A percentile compares a stretch with the other conserved stretches of the same genome.
phyloP scores from a whole-genome alignment of 2,797 vertebrate genomes.

The Silurus lanzhouensis region DNA sequence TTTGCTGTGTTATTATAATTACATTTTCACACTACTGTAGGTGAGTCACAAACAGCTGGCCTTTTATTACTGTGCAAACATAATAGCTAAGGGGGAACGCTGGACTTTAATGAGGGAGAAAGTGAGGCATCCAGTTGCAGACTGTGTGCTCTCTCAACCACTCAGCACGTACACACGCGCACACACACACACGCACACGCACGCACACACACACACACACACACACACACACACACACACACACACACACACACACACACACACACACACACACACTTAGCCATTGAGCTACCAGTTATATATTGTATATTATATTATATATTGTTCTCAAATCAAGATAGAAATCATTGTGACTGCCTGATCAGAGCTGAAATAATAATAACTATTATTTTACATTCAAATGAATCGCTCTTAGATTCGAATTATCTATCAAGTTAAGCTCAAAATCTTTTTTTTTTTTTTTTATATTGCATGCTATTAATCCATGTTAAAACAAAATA shows the following conservation, averaged over 20 bases:
- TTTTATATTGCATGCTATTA: too few species aligned
- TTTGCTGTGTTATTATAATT: slow-evolving; percentile 21
- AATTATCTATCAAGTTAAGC: too few species aligned
- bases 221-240: too few species aligned
- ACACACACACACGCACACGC: too few species aligned
- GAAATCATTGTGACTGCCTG: not conserved
- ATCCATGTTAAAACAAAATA: too few species aligned
- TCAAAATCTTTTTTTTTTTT: too few species aligned
- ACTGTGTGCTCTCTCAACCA: slow-evolving; percentile 35
- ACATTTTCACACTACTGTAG: slow-evolving; percentile 19
- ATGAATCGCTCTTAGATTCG: rapidly evolving
- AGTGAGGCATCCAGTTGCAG: slow-evolving; percentile 46
- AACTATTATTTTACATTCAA: too few species aligned
- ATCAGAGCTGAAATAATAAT: not conserved
- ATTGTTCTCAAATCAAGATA: not conserved
- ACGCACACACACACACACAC: too few species aligned
- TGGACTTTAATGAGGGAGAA: slow-evolving; percentile 52
- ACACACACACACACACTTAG: too few species aligned
- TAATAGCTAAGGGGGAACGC: slow-evolving; percentile 41
- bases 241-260: not conserved
- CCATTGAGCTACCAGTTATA: too few species aligned
- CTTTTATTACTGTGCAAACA: slow-evolving; percentile 51
- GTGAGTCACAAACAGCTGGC: slow-evolving; percentile 54
- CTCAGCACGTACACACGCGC: not conserved
- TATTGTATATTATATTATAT: too few species aligned